Percentiles rank a stretch among this genome's conserved stretches.
These are phyloP conservation scores for Caenorhabditis doughertyi DNA, from an alignment of 2,888 invertebrate species.

Conservation along the genomic window DNA sequence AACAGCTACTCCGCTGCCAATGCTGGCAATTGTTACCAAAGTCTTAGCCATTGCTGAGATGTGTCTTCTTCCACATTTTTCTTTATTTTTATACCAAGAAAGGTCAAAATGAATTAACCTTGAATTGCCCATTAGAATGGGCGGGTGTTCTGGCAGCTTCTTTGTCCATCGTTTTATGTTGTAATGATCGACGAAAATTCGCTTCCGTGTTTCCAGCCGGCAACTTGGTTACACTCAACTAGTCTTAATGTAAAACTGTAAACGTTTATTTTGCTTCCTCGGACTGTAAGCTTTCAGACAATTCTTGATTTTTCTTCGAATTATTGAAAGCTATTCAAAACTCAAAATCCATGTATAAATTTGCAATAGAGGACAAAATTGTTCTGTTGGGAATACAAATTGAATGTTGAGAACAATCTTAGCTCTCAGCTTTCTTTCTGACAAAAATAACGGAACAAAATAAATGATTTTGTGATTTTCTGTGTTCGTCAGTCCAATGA, in stretches of 20 bases:
- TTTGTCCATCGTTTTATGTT: conserved; percentile 22
- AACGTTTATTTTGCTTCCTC: neutral
- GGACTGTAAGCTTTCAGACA: neutral
- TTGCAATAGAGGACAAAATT: too few species aligned
- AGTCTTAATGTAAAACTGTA: neutral
- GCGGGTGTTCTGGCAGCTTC: conserved; percentile 44
- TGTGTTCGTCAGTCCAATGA: too few species aligned
- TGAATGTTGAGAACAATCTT: too few species aligned
- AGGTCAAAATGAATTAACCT: conserved; percentile 42
- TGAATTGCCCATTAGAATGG: conserved; percentile 39
- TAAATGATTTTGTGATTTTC: too few species aligned
- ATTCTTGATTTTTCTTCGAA: too few species aligned
- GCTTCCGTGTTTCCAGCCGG: conserved; percentile 36
- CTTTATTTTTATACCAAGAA: conserved; percentile 31
- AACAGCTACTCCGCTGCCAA: conserved; percentile 66
- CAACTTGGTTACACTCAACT: neutral
- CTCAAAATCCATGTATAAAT: too few species aligned
- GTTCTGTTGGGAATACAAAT: too few species aligned
- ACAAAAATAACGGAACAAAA: too few species aligned
- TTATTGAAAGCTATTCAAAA: too few species aligned
- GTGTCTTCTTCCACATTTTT: conserved; percentile 10
- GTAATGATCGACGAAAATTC: conserved; percentile 29
- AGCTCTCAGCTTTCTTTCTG: too few species aligned
- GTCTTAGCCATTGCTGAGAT: conserved; percentile 54
- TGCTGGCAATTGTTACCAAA: conserved; percentile 64